These are phyloP conservation scores for Colinus virginianus DNA, from an alignment of 2,113 vertebrate genomes.

Conservation along the genomic window DNA sequence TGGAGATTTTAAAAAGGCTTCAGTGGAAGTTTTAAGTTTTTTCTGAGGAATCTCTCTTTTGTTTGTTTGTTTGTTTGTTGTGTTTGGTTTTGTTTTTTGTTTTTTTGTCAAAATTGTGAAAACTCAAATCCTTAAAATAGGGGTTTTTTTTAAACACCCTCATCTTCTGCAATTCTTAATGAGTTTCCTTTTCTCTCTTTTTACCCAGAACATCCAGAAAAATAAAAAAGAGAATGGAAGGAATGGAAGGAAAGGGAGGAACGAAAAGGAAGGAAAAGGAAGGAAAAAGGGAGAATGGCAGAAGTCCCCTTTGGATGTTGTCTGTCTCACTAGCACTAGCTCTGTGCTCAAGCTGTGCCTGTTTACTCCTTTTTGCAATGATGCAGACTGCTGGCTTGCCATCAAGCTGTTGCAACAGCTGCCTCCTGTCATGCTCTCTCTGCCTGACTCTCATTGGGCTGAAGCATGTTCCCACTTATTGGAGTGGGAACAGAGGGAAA, in stretches of 20 bases:
- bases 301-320: background rate
- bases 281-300: background rate
- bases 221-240: rapidly evolving
- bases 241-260: rapidly evolving
- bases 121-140: background rate
- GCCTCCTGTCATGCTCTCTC: slow-evolving; percentile 33
- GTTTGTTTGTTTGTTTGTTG: no score
- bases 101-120: background rate
- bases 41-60: background rate
- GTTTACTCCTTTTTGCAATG: slow-evolving; percentile 4
- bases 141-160: background rate
- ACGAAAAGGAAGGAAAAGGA: rapidly evolving
- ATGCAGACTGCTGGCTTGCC: background rate
- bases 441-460: background rate
- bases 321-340: background rate
- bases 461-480: background rate
- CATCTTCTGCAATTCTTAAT: background rate
- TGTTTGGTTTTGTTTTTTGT: background rate
- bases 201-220: background rate
- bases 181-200: background rate
- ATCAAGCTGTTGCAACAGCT: slow-evolving; percentile 26
- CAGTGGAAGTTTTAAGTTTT: background rate
- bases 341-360: background rate
- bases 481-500: background rate
- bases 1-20: background rate